Percentiles rank a stretch among this genome's conserved stretches.
phyloP scores from a whole-genome alignment of 1,140 invertebrate species.

The Neelides sp. region DNA sequence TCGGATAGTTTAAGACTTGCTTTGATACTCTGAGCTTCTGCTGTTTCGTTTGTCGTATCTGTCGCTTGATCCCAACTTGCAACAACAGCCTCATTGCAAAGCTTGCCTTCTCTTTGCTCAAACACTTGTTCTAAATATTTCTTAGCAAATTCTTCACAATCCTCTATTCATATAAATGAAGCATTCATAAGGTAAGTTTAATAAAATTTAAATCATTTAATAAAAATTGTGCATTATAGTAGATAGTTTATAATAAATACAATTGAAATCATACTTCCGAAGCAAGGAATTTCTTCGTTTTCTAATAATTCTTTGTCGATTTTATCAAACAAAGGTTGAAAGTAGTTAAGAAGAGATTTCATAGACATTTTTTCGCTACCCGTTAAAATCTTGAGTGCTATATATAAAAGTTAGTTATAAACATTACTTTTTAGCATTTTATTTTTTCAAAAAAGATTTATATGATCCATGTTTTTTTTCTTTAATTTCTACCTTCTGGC shows the following conservation, averaged over 20 bases:
- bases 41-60: no score
- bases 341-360: slow-evolving; percentile 33
- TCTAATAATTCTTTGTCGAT: slow-evolving; percentile 24
- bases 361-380: slow-evolving; percentile 36
- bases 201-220: not conserved
- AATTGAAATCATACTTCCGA: slow-evolving; percentile 25
- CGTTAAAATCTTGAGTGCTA: slow-evolving; percentile 37
- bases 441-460: no score
- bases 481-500: slow-evolving; percentile 33
- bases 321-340: slow-evolving; percentile 28
- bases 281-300: slow-evolving; percentile 22
- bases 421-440: no score
- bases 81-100: no score
- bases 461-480: no score
- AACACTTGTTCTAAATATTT: slow-evolving; percentile 21
- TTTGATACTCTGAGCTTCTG: no score
- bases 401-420: no score
- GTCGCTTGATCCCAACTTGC: no score
- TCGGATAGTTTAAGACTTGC: no score
- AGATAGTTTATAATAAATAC: not conserved
- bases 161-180: not conserved
- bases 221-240: not conserved
- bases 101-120: slow-evolving; percentile 17
- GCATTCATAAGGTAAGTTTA: slow-evolving; percentile 1
- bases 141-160: slow-evolving; percentile 23